These are phyloP conservation scores for Microcaecilia unicolor DNA, from an alignment of 2,797 vertebrate genomes.

Conservation along the genomic window DNA sequence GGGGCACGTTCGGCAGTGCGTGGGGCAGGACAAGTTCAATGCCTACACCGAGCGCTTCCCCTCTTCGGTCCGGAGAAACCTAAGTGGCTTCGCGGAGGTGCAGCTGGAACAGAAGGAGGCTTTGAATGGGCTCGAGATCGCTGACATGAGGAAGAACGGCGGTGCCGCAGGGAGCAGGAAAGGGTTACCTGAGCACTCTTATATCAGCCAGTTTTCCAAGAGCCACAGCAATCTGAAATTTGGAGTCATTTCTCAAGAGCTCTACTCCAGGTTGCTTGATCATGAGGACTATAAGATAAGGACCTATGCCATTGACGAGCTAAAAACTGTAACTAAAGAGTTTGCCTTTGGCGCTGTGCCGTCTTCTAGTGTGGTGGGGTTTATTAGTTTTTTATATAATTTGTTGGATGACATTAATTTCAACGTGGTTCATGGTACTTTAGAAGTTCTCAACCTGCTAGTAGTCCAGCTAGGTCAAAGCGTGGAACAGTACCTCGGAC, in stretches of 20 bases:
- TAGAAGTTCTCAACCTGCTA: conserved; percentile 70
- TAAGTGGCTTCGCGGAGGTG: conserved; percentile 27
- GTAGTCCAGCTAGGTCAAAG: conserved; percentile 60
- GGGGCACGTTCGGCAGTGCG: conserved; percentile 27
- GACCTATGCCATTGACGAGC: conserved; percentile 72
- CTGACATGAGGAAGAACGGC: no score
- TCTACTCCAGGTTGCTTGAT: conserved; percentile 75
- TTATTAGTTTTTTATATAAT: conserved; percentile 63
- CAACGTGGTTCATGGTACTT: conserved; percentile 68
- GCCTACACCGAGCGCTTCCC: conserved; percentile 33
- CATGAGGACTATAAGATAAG: conserved; percentile 73
- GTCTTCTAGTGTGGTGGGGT: conserved; percentile 51
- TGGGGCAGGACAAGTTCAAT: conserved; percentile 35
- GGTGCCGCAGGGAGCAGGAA: no score
- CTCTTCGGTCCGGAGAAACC: conserved; percentile 25
- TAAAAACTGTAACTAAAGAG: conserved; percentile 57
- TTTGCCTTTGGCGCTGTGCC: conserved; percentile 46
- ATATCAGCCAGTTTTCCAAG: conserved; percentile 2
- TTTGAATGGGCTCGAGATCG: no score
- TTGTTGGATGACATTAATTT: conserved; percentile 79
- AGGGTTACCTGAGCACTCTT: conserved; percentile 19
- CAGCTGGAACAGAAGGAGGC: neutral
- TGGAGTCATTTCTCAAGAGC: conserved; percentile 73
- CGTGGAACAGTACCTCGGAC: conserved; percentile 54
- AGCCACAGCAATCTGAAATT: conserved; percentile 56